These are phyloP conservation scores for Lipotes vexillifer DNA, from an alignment of 2,113 vertebrate genomes.

Conservation along the genomic window DNA sequence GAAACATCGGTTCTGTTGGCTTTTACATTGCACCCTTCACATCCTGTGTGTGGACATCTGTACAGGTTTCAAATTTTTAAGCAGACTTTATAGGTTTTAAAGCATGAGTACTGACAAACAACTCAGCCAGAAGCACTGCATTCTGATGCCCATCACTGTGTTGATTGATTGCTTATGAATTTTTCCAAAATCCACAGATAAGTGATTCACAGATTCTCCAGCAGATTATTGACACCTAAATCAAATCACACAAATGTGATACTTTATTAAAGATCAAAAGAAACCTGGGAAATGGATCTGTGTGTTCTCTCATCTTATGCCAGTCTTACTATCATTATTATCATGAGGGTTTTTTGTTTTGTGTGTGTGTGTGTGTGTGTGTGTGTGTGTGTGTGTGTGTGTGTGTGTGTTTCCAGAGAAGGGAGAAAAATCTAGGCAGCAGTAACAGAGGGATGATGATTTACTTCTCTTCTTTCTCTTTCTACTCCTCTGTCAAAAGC, in stretches of 20 bases:
- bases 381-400: not conserved
- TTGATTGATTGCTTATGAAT: not conserved
- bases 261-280: not conserved
- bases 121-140: not conserved
- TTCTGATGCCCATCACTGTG: not conserved
- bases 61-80: conserved; percentile 44
- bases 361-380: not conserved
- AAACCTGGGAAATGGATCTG: not conserved
- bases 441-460: not conserved
- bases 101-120: not conserved
- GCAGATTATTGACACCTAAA: not conserved
- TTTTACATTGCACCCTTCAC: conserved; percentile 53
- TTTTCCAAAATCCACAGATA: not conserved
- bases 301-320: not conserved
- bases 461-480: not conserved
- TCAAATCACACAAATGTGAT: not conserved
- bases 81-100: conserved; percentile 33
- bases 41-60: conserved; percentile 44
- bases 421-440: not conserved
- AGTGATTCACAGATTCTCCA: not conserved
- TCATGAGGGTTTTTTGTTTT: not conserved
- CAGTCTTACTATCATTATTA: not conserved
- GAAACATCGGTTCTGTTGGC: conserved; percentile 25
- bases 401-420: not conserved
- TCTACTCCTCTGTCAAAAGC: not conserved